phyloP scores from a whole-genome alignment of 2,888 invertebrate genomes.

The Phortica okadai region DNA sequence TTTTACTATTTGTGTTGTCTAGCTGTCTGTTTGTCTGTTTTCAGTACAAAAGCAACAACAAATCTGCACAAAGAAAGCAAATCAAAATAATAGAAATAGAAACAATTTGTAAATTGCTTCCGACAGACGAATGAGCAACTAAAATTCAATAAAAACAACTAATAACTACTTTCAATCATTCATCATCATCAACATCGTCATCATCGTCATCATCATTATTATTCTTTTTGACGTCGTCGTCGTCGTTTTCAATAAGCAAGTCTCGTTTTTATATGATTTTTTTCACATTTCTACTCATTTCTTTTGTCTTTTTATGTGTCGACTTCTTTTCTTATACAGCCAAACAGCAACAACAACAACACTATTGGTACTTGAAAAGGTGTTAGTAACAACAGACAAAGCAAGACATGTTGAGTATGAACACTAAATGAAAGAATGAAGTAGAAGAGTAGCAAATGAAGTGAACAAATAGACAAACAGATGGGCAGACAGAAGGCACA shows the following conservation, averaged over 20 bases:
- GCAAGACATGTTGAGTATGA: background rate
- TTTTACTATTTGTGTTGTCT: too few species aligned
- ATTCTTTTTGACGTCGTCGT: background rate
- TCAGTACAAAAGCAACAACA: too few species aligned
- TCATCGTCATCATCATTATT: background rate
- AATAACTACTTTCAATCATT: conserved; percentile 66
- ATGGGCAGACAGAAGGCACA: background rate
- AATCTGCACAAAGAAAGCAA: background rate
- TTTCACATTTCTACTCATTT: background rate
- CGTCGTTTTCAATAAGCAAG: conserved; percentile 11
- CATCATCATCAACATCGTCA: background rate
- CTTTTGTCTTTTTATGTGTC: background rate
- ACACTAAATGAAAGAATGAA: background rate
- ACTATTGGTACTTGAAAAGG: too few species aligned
- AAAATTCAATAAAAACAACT: conserved; percentile 51
- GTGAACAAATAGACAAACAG: background rate
- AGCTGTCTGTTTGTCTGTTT: too few species aligned
- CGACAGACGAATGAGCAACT: conserved; percentile 66
- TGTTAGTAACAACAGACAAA: background rate
- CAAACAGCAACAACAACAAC: background rate
- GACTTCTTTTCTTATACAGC: background rate
- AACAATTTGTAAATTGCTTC: conserved; percentile 70
- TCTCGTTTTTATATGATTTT: background rate
- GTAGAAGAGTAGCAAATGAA: background rate
- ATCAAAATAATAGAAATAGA: conserved; percentile 37